Evolutionary conservation across 2,888 invertebrate genomes (phyloP).

Genomic region (Ornithoptera priamus): DNA sequence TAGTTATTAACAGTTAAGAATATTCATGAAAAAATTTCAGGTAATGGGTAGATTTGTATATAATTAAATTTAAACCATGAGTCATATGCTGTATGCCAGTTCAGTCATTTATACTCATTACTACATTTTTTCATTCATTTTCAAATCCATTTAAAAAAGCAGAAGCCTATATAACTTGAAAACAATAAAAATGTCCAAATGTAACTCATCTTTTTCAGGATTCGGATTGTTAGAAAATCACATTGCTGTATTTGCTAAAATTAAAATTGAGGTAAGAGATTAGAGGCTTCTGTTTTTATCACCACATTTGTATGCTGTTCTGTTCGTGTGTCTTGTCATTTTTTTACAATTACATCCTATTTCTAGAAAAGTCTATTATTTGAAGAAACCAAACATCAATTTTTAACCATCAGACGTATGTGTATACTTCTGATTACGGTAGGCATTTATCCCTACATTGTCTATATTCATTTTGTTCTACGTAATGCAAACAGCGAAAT

Average conservation of each 20-base stretch:
- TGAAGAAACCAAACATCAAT: constrained; percentile 3
- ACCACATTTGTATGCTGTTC: constrained; percentile 34
- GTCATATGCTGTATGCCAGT: background rate
- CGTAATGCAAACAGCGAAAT: too few species aligned
- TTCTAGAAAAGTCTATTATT: constrained; percentile 51
- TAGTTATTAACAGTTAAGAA: background rate
- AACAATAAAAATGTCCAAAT: constrained; percentile 1
- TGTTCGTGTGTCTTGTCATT: constrained; percentile 38
- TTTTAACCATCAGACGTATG: too few species aligned
- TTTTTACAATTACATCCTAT: constrained; percentile 44
- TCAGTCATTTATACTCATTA: constrained; percentile 19
- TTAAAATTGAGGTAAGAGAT: constrained; percentile 51
- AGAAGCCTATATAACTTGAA: constrained; percentile 21
- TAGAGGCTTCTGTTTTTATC: constrained; percentile 65
- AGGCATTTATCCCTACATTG: too few species aligned
- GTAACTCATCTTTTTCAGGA: constrained; percentile 54
- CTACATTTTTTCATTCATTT: constrained; percentile 8
- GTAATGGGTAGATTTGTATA: constrained; percentile 8
- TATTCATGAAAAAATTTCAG: background rate
- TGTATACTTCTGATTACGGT: too few species aligned
- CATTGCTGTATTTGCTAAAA: constrained; percentile 70
- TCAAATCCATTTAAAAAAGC: constrained; percentile 18
- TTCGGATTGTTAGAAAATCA: constrained; percentile 70
- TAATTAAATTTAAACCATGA: constrained; percentile 7
- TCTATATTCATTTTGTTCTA: too few species aligned